These are phyloP conservation scores for Lapara coniferarum DNA, from an alignment of 2,888 invertebrate species.

Conservation along the genomic window DNA sequence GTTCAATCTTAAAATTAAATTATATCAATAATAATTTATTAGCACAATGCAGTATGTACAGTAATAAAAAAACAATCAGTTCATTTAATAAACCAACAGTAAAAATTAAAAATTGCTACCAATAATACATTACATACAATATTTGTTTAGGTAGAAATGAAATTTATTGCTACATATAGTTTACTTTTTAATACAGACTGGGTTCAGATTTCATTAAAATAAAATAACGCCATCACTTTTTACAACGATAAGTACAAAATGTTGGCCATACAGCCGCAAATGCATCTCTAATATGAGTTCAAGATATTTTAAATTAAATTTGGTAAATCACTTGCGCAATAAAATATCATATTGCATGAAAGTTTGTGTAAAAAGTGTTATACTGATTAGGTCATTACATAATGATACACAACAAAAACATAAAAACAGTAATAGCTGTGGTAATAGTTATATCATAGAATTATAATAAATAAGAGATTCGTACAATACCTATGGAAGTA, in stretches of 20 bases:
- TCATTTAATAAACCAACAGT: constrained; percentile 48
- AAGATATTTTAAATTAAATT: neutral
- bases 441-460: neutral
- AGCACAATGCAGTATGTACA: constrained; percentile 44
- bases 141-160: constrained; percentile 9
- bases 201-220: constrained; percentile 1
- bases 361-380: neutral
- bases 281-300: neutral
- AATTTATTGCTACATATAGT: neutral
- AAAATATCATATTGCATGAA: neutral
- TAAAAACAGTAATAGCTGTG: neutral
- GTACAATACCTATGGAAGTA: constrained; percentile 25
- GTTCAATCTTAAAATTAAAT: constrained; percentile 43
- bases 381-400: neutral
- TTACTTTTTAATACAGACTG: constrained; percentile 14
- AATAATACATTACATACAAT: constrained; percentile 17
- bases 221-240: constrained; percentile 15
- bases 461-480: constrained; percentile 19
- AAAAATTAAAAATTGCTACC: constrained; percentile 26
- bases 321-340: neutral
- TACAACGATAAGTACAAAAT: constrained; percentile 16
- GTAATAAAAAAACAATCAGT: constrained; percentile 53
- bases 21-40: constrained; percentile 56
- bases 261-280: neutral
- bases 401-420: neutral